A percentile compares a stretch with the other conserved stretches of the same genome.
phyloP scores from a whole-genome alignment of 2,797 vertebrate genomes.

The Onychomys leucogaster region DNA sequence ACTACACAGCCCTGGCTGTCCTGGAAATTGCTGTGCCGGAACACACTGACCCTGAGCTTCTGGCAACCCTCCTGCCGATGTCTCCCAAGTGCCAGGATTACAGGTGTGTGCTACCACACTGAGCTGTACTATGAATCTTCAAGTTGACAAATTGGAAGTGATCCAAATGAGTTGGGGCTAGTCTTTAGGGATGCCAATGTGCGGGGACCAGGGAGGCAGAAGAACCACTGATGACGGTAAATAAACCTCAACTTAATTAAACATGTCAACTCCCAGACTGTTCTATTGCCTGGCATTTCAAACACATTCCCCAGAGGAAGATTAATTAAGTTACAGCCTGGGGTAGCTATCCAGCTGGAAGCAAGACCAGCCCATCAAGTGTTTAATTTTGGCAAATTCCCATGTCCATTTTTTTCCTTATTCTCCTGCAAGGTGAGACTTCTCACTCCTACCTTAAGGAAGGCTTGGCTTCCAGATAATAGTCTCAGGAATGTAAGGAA shows the following conservation, averaged over 20 bases:
- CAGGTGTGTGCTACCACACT: not conserved
- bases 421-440: not conserved
- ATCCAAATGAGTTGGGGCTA: not conserved
- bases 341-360: conserved; percentile 15
- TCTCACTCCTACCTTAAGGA: not conserved
- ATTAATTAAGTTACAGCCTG: conserved; percentile 13
- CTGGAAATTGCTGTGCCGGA: not conserved
- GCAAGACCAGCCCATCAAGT: not conserved
- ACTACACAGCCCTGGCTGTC: not conserved
- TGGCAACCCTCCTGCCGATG: not conserved
- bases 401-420: not conserved
- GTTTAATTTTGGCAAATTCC: conserved; percentile 31
- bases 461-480: not conserved
- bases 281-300: conserved; percentile 64
- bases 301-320: conserved; percentile 56
- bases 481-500: not conserved
- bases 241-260: conserved; percentile 64
- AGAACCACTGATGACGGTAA: conserved; percentile 22
- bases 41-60: not conserved
- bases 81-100: not conserved
- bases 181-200: not conserved
- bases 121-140: not conserved
- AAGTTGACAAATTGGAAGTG: not conserved
- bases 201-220: not conserved
- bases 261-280: conserved; percentile 55